A percentile compares a stretch with the other conserved stretches of the same genome.
Conservation (phyloP, 2,888 invertebrate genomes). For the Podabrus alpinus region DNA sequence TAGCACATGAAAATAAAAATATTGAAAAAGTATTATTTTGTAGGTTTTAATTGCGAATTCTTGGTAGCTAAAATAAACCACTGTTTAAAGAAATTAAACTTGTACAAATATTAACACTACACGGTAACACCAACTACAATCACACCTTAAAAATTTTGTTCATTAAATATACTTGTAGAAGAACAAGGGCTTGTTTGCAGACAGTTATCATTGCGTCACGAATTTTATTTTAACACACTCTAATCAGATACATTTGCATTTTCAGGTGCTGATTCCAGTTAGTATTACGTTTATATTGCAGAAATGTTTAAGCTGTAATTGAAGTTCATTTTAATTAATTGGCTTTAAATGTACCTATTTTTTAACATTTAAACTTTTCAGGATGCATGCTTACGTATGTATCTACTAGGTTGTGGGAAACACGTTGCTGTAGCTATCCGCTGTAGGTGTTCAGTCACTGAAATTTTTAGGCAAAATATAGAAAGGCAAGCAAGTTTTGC, state of each 20-base stretch:
- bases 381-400: conserved; percentile 34
- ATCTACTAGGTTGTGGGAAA: conserved; percentile 36
- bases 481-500: conserved; percentile 7
- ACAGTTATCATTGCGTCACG: conserved; percentile 48
- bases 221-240: conserved; percentile 36
- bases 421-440: conserved; percentile 30
- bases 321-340: conserved; percentile 42
- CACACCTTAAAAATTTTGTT: not conserved
- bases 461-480: conserved; percentile 24
- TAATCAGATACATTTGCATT: conserved; percentile 33
- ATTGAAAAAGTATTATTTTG: not conserved
- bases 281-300: conserved; percentile 21
- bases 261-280: conserved; percentile 42
- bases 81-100: not conserved
- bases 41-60: not conserved
- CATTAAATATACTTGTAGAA: conserved; percentile 8
- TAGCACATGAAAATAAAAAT: conserved; percentile 12
- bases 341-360: conserved; percentile 35
- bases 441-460: conserved; percentile 23
- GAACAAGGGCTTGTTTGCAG: conserved; percentile 47
- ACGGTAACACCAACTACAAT: conserved; percentile 20
- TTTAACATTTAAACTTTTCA: conserved; percentile 30
- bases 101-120: conserved; percentile 12
- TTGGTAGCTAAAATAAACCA: not conserved
- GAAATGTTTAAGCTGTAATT: conserved; percentile 47